Percentiles rank a stretch among this genome's conserved stretches.
Evolutionary conservation across 1,140 invertebrate genomes (phyloP).

Genomic region (Lutraria rhynchaena): DNA sequence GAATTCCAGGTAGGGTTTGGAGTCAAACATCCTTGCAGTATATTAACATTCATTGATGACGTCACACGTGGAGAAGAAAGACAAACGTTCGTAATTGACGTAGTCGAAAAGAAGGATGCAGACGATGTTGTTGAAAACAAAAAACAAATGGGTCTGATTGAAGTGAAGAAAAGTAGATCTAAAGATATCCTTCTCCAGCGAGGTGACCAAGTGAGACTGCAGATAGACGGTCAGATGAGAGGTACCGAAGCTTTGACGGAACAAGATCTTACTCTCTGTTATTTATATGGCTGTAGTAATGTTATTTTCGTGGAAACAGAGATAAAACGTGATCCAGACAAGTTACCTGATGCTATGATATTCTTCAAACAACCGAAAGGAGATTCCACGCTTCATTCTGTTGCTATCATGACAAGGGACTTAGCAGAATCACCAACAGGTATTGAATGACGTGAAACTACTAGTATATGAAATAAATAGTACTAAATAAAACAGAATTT

Average conservation of each 20-base stretch:
- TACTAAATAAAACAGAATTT: too few species aligned
- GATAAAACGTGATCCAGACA: conserved; percentile 66
- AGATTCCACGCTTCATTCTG: conserved; percentile 48
- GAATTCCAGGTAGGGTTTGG: conserved; percentile 64
- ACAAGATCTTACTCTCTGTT: conserved; percentile 60
- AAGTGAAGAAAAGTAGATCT: conserved; percentile 64
- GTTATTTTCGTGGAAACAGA: conserved; percentile 62
- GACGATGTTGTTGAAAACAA: conserved; percentile 6
- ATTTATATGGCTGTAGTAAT: conserved; percentile 60
- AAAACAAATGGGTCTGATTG: conserved; percentile 42
- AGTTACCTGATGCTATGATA: conserved; percentile 63
- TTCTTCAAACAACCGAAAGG: conserved; percentile 44
- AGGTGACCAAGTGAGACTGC: conserved; percentile 56
- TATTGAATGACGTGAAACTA: too few species aligned
- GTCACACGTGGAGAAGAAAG: conserved; percentile 53
- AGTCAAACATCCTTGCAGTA: conserved; percentile 62
- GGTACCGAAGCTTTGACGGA: conserved; percentile 43
- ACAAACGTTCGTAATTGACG: conserved; percentile 60
- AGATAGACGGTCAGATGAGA: conserved; percentile 66
- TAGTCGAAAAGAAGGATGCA: conserved; percentile 57
- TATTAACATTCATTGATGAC: conserved; percentile 64
- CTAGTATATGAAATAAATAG: too few species aligned
- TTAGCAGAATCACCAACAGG: conserved; percentile 62
- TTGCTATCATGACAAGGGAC: conserved; percentile 65
- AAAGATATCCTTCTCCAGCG: conserved; percentile 61